Conservation (phyloP, 2,888 invertebrate genomes). For the Coenonympha arcania region DNA sequence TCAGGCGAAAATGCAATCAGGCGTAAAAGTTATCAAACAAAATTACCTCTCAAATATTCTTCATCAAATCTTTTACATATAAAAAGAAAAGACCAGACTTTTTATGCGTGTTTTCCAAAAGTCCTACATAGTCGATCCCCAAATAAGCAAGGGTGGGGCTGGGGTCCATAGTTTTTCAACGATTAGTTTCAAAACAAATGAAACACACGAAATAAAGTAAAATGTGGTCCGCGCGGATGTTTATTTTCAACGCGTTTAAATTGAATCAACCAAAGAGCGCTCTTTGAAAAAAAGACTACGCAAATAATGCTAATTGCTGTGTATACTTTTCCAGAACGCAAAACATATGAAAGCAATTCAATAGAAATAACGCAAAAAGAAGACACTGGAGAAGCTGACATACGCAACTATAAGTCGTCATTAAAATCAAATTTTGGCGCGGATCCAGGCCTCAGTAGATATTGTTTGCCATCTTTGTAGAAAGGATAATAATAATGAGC, state of each 20-base stretch:
- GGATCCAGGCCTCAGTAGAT: slow-evolving; percentile 57
- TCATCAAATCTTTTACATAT: background rate
- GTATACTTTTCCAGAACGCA: slow-evolving; percentile 16
- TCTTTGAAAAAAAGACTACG: slow-evolving; percentile 8
- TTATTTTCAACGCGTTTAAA: background rate
- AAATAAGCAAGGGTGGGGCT: no score
- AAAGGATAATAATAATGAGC: slow-evolving; percentile 41
- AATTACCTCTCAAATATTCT: background rate
- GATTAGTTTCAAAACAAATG: background rate
- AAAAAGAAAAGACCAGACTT: no score
- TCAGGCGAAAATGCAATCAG: background rate
- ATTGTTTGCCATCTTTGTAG: slow-evolving; percentile 61
- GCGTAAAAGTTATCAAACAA: background rate
- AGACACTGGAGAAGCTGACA: slow-evolving; percentile 50
- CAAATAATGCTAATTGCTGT: slow-evolving; percentile 19
- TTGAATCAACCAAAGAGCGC: slow-evolving; percentile 4
- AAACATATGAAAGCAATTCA: slow-evolving; percentile 25
- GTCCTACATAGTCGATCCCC: no score
- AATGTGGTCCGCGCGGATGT: background rate
- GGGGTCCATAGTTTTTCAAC: no score
- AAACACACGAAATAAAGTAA: background rate
- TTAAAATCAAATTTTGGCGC: slow-evolving; percentile 70
- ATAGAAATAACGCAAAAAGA: slow-evolving; percentile 33
- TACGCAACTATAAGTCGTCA: slow-evolving; percentile 66
- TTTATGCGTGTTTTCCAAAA: no score